Base-by-base conservation (phyloP, 2,888 invertebrate genomes). In the Drosophila demipolita region DNA sequence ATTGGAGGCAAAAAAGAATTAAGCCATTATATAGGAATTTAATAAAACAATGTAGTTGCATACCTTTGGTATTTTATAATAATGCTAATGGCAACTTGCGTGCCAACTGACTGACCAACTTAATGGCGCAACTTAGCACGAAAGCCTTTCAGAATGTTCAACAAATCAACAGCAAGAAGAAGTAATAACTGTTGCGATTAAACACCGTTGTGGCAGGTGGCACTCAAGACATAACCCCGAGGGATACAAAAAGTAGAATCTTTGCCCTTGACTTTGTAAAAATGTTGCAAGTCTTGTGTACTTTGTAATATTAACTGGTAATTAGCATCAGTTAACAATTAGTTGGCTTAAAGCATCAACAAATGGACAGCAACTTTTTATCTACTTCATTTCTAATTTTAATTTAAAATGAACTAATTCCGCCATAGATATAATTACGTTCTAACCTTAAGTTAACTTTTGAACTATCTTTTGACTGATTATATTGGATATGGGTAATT, bases 61-160 rank as follows among this genome's bases (percentile, higher is more conserved):
- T 85, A 82, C 86, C 81, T 78, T 80, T 78, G 87, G 85, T 69
- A 85, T 88, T 86, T 86, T 86, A 76, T 86, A 88, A 86, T 86
- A 71, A 73, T 64, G 74, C 55, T 58, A 73, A 66, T 61, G 35
- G 66, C 55, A 73, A 66, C 70, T 72, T 73, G 81, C 82, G 84
- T 85, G 87, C 85, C 87, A 84, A 73, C 50, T 77, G 87, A 78
- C 75, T 84, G 86, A 87, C 75, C 88, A 78, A 79, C 72, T 87
- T 87, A 85, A 85, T 80, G 73, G 88, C 64, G 29, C 57, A 58
- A 29, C 26, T 23, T 29, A 38, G 36, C 72, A 72, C 72, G 72
- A 72, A 72, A 53, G 71, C 54, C 71, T 29, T 29, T 17, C 12
- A n/a, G 35, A 60, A 50, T 11, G 50, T 26, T 35, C 20, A 26